phyloP scores from a whole-genome alignment of 2,888 invertebrate genomes.

The Drosophila histrio region DNA sequence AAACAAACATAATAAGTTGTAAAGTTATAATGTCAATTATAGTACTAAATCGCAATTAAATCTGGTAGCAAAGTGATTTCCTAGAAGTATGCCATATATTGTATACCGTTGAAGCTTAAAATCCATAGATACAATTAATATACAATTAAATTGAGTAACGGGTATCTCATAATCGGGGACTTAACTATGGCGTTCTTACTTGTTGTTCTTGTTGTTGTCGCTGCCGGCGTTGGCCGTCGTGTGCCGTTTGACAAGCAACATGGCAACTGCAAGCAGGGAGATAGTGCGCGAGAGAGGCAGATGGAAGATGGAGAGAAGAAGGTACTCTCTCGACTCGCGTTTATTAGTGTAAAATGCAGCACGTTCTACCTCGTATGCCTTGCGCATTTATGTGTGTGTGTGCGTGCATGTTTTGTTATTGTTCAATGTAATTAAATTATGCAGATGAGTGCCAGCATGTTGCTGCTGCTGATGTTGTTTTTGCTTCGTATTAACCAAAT shows the following conservation, averaged over 20 bases:
- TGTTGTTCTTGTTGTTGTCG: constrained; percentile 9
- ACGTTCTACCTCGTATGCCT: constrained; percentile 41
- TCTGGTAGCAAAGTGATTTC: too few relatives aligned
- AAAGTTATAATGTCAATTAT: too few relatives aligned
- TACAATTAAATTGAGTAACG: too few relatives aligned
- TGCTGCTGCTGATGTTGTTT: constrained; percentile 18
- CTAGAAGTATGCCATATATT: too few relatives aligned
- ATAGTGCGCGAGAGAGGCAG: not conserved
- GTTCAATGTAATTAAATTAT: constrained; percentile 78
- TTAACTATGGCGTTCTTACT: too few relatives aligned
- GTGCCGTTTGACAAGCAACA: constrained; percentile 61
- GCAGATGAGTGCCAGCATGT: constrained; percentile 73
- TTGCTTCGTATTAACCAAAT: constrained; percentile 54
- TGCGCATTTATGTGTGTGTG: constrained; percentile 9
- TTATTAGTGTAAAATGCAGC: constrained; percentile 75
- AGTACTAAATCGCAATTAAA: too few relatives aligned
- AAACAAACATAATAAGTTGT: too few relatives aligned
- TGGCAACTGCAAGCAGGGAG: constrained; percentile 17
- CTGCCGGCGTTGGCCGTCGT: constrained; percentile 13
- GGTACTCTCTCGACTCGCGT: constrained; percentile 27
- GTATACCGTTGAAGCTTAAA: too few relatives aligned
- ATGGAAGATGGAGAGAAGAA: not conserved
- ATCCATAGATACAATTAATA: too few relatives aligned
- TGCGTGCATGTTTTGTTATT: constrained; percentile 63
- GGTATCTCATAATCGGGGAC: too few relatives aligned